Conservation (phyloP, 1,140 invertebrate genomes). For the Schlechtendalia chinensis region DNA sequence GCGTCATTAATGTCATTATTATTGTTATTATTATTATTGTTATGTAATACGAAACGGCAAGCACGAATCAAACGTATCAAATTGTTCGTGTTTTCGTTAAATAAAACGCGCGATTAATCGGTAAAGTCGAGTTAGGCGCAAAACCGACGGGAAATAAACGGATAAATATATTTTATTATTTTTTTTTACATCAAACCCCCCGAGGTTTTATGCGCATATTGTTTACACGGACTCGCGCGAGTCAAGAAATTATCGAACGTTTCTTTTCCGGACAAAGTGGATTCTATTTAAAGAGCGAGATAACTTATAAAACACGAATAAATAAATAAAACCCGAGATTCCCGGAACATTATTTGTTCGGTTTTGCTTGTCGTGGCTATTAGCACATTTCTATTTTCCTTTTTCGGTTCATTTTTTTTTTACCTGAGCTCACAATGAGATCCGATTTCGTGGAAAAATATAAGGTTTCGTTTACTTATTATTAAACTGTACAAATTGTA, state of each 20-base stretch:
- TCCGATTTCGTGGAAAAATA: not conserved
- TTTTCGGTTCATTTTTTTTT: not conserved
- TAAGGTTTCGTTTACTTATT: too few species aligned
- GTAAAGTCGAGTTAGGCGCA: not conserved
- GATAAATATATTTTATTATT: not conserved
- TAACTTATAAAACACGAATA: not conserved
- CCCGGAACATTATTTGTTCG: not conserved
- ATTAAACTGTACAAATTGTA: too few species aligned
- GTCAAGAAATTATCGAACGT: not conserved
- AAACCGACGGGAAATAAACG: not conserved
- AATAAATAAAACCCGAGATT: slow-evolving; percentile 10
- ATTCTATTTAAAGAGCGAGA: not conserved
- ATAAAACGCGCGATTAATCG: not conserved
- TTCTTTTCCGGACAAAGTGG: not conserved
- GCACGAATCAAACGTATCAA: too few species aligned
- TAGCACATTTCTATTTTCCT: not conserved
- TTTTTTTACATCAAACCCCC: not conserved
- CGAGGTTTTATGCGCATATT: not conserved
- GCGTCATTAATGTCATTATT: not conserved
- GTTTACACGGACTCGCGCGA: not conserved
- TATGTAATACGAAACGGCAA: too few species aligned
- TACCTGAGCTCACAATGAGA: not conserved
- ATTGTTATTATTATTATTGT: too few species aligned
- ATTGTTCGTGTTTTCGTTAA: too few species aligned
- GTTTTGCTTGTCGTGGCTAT: not conserved